Evolutionary conservation across 2,113 vertebrate species (phyloP).

Genomic region (Grus americana): DNA sequence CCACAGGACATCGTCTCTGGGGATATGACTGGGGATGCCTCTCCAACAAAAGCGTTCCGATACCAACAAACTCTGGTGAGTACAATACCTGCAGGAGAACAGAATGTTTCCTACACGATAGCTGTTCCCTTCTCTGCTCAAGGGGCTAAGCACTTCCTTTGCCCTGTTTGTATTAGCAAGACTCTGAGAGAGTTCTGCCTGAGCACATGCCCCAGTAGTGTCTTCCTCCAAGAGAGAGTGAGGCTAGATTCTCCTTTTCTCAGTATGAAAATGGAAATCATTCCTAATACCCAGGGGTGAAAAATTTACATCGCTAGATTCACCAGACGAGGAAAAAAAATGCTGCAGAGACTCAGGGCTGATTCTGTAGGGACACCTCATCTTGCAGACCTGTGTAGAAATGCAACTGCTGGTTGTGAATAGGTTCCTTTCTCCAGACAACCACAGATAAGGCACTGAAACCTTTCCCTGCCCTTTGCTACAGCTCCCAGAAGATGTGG

Average conservation of each 20-base stretch:
- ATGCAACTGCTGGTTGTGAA: not conserved
- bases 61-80: conserved; percentile 89
- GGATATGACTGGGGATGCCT: conserved; percentile 86
- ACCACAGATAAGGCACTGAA: not conserved
- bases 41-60: conserved; percentile 83
- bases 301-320: not conserved
- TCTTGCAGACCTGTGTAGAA: not conserved
- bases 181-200: not conserved
- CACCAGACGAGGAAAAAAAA: not conserved
- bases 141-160: not conserved
- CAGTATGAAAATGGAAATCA: not conserved
- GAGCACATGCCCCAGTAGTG: not conserved
- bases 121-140: not conserved
- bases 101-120: not conserved
- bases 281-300: not conserved
- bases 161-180: not conserved
- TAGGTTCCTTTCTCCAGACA: not conserved
- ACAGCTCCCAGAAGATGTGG: not conserved
- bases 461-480: not conserved
- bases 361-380: not conserved
- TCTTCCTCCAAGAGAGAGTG: not conserved
- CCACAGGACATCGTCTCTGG: not conserved
- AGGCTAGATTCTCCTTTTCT: not conserved
- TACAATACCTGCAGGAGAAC: not conserved
- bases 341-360: not conserved